phyloP scores from a whole-genome alignment of 2,113 vertebrate species.

The Rhea americana region DNA sequence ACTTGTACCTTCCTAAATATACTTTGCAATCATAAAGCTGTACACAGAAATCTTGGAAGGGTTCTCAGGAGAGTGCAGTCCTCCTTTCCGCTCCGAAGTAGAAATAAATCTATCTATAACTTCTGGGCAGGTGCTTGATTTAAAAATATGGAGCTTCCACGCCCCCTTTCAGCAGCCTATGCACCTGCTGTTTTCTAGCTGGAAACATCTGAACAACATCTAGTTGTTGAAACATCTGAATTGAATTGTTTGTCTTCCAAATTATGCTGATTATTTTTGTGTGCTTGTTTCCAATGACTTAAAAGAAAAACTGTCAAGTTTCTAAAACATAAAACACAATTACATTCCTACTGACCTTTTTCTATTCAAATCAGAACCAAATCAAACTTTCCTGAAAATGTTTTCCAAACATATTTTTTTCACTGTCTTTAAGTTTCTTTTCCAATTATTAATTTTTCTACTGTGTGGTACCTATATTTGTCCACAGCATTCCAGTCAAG shows the following conservation, averaged over 20 bases:
- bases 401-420: not conserved
- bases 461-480: fast-evolving
- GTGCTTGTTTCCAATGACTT: not conserved
- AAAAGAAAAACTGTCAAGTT: not conserved
- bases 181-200: not conserved
- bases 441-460: not conserved
- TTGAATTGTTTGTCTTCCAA: not conserved
- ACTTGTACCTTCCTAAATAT: not conserved
- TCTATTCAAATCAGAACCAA: not conserved
- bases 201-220: too few relatives aligned
- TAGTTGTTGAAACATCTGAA: not conserved
- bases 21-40: not conserved
- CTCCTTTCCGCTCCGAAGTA: not conserved
- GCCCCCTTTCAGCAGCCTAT: not conserved
- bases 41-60: not conserved
- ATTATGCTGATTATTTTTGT: not conserved
- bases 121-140: not conserved
- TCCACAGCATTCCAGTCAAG: not conserved
- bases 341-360: fast-evolving
- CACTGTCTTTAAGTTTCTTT: fast-evolving
- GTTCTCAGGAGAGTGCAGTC: not conserved
- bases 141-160: not conserved
- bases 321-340: not conserved
- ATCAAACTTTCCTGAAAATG: not conserved
- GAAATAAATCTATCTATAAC: not conserved